These are phyloP conservation scores for Tribolium castaneum DNA, from an alignment of 1,140 invertebrate species.

Conservation along the genomic window DNA sequence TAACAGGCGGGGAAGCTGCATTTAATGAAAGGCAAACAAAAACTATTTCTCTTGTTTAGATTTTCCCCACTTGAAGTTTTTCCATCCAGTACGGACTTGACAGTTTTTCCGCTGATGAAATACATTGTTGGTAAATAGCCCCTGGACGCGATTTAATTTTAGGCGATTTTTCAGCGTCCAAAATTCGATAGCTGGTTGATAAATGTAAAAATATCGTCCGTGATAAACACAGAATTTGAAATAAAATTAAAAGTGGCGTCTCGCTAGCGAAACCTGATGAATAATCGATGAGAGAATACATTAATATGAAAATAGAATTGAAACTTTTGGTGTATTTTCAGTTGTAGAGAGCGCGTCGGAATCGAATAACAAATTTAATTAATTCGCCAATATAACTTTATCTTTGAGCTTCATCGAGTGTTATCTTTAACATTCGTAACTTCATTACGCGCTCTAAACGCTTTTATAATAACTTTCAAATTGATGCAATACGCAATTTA, in stretches of 20 bases:
- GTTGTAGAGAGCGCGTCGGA: background rate
- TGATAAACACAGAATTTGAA: background rate
- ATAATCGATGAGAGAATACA: background rate
- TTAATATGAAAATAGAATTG: background rate
- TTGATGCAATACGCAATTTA: background rate
- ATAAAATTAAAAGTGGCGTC: background rate
- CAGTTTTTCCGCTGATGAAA: background rate
- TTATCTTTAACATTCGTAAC: conserved; percentile 14
- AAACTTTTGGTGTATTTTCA: conserved; percentile 5
- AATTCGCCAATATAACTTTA: conserved; percentile 24
- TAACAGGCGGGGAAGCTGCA: background rate
- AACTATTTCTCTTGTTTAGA: background rate
- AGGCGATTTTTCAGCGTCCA: too few species aligned
- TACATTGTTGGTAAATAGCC: background rate
- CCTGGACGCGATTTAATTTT: background rate
- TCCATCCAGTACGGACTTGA: background rate
- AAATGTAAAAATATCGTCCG: background rate
- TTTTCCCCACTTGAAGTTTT: background rate
- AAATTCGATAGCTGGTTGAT: too few species aligned
- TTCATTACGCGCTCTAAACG: conserved; percentile 1
- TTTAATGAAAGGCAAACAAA: background rate
- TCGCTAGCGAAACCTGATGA: background rate
- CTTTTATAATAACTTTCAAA: conserved; percentile 8
- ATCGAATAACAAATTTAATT: conserved; percentile 25
- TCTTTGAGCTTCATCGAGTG: background rate